Base-by-base conservation (phyloP, 2,888 invertebrate genomes). In the Bembecia ichneumoniformis region DNA sequence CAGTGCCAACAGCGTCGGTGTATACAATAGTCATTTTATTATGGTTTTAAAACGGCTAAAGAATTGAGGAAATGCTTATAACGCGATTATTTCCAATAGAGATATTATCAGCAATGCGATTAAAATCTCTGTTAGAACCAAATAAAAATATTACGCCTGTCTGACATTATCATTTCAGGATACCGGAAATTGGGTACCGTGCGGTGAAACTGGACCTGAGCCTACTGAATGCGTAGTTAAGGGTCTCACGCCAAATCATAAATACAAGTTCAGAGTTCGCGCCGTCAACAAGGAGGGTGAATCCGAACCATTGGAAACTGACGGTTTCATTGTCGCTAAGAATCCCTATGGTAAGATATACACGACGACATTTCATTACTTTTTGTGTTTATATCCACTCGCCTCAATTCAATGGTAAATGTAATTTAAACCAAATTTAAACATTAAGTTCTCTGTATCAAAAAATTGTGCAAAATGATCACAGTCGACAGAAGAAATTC, bases 241-340 rank as follows among this genome's bases (percentile, higher is more conserved):
- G 78, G 95, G 96, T 49, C 88, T 99, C 56, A 97, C 96, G 10
- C 94, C 97, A 40, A 95, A 98, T 82, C 96, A 98, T 87, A 96
- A 97, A 75, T 99, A 99, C 87, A 97, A 97, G 86, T 98, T 99
- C 89, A 91, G 99, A 57, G 98, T 99, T 0, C 95, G 95, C 59
- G 99, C 99, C 35, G 94, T 97, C 50, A 99, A 99, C 79, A 96
- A 97, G 73, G 97, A 98, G 83, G 99, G 99, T 45, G 97, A 97
- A 82, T 97, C 98, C 1, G 98, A 98, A 58, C 97, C 98, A 43
- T 88, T 99, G 57, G 97, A 96, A 76, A 95, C 96, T 11, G 93
- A 93, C 46, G 94, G 96, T 57, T 90, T 94, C 46, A 96, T 98
- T 60, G 68, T 94, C 51, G 98, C 98, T 45, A 98, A 95, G 82